Conservation (phyloP, 2,113 vertebrate genomes). For the Petroica traversi region DNA sequence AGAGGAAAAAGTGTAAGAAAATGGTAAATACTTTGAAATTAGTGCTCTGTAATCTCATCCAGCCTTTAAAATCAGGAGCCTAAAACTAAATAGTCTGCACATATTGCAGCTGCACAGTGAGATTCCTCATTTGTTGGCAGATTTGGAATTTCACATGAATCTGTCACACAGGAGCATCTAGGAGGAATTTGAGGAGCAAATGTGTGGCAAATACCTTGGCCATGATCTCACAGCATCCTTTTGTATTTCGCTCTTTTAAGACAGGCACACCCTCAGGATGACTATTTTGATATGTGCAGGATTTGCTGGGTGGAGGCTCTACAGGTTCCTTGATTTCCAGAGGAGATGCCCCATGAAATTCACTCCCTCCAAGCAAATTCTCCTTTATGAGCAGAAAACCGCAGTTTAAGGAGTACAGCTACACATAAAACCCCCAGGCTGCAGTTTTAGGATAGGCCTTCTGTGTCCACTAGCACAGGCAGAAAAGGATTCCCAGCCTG, state of each 20-base stretch:
- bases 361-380: background rate
- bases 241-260: background rate
- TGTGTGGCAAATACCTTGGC: background rate
- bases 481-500: background rate
- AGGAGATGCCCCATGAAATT: background rate
- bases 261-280: background rate
- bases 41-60: background rate
- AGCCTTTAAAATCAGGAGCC: background rate
- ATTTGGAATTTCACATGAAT: background rate
- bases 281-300: background rate
- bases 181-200: background rate
- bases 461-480: background rate
- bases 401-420: background rate
- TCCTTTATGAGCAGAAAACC: background rate
- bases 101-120: background rate
- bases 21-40: background rate
- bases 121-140: background rate
- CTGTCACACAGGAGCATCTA: background rate
- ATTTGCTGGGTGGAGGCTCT: background rate
- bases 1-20: background rate
- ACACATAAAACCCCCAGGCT: background rate
- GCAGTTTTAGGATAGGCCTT: background rate
- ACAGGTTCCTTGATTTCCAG: background rate
- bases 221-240: background rate
- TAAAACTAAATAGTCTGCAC: background rate